Percentiles rank a stretch among this genome's conserved stretches.
These are phyloP conservation scores for Tipula lateralis DNA, from an alignment of 2,888 invertebrate species.

Conservation along the genomic window DNA sequence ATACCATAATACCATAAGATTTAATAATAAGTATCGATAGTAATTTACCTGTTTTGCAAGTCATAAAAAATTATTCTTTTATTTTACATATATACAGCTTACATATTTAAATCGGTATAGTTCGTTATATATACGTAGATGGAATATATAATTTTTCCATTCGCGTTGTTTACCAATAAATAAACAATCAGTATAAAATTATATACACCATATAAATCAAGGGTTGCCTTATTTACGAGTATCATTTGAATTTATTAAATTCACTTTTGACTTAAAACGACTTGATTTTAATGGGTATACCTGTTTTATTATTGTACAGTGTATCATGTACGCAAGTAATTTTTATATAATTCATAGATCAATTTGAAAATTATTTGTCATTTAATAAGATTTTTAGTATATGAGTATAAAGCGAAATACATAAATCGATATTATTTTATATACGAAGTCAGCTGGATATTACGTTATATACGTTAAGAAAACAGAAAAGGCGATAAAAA, in stretches of 20 bases:
- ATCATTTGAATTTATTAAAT: neutral
- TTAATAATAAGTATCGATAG: neutral
- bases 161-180: neutral
- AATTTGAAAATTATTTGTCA: neutral
- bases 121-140: neutral
- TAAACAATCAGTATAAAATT: neutral
- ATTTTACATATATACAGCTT: neutral
- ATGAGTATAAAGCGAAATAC: neutral
- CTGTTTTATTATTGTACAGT: neutral
- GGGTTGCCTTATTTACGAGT: neutral
- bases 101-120: neutral
- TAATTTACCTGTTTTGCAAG: conserved; percentile 24
- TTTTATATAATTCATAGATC: neutral
- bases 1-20: conserved; percentile 19
- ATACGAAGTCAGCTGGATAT: conserved; percentile 24
- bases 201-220: neutral
- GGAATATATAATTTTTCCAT: neutral
- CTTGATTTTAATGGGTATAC: conserved; percentile 1
- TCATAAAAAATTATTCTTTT: neutral
- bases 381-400: neutral
- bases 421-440: neutral
- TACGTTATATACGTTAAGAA: neutral
- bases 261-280: neutral
- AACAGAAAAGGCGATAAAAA: conserved; percentile 12
- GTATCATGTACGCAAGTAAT: neutral